Base-by-base conservation (phyloP, 2,797 vertebrate species). In the Coracias cyanogaster region DNA sequence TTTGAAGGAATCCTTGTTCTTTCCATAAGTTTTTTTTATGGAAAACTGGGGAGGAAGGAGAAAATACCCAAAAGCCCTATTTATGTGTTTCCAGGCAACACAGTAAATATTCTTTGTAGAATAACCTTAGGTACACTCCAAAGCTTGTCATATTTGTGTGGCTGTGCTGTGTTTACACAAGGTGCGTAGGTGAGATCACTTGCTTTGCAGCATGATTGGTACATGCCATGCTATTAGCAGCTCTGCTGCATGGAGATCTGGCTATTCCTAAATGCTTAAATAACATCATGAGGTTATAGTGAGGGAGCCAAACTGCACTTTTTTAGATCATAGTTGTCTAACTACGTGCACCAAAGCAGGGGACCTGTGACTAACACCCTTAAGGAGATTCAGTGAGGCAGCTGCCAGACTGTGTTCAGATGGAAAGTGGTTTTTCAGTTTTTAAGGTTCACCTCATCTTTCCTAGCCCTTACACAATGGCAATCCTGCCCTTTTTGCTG, bases 161-260 rank as follows among this genome's bases (percentile, higher is more conserved):
- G 49, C 89, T 90, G 55, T 57, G 84, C 85, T 19, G 8, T 97
- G 93, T 97, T 95, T 94, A 91, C 79, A 45, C 46, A 79, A 70
- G 86, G 93, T 93, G 85, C 73, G 89, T 70, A 86, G 89, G 93
- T 96, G 95, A 95, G 85, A 74, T 94, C 95, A 95, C 72, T 93
- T 62, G 43, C 91, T 91, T 85, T 87, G 88, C 94, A 84, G 70
- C 49, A 41, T 57, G 57, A 87, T 65, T 79, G 86, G 81, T 90
- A 82, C 62, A 7, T 96, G 79, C 82, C 80, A 72, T 94, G 85
- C 90, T 92, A 83, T 95, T 92, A 96, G 86, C 94, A 96, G 80
- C 80, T 90, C 83, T 76, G 72, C 76, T 80, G 51, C 82, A 77
- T 6, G 64, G 80, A 55, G 93, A 61, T 54, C 69, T 65, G 85